Conservation (phyloP, 2,113 vertebrate genomes). For the Lophius piscatorius region DNA sequence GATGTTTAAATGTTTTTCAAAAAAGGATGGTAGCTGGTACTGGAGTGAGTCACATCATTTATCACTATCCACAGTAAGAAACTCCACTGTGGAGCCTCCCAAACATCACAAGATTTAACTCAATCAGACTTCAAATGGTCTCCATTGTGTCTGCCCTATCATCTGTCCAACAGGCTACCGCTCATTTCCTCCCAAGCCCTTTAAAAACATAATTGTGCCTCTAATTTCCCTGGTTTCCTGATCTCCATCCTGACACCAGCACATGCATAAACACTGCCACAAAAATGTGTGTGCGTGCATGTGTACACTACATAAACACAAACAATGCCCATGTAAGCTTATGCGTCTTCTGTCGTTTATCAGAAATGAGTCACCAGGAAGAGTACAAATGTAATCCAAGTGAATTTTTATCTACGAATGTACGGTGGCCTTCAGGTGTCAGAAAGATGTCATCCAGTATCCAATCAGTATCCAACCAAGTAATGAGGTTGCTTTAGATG, state of each 20-base stretch:
- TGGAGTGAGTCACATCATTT: conserved; percentile 5
- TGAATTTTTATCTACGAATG: not conserved
- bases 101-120: conserved; percentile 55
- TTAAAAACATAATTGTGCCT: conserved; percentile 69
- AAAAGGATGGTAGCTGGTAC: not conserved
- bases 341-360: conserved; percentile 35
- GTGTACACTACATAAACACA: not conserved
- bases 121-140: conserved; percentile 54
- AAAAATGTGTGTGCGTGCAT: not conserved
- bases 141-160: conserved; percentile 46
- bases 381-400: conserved; percentile 15
- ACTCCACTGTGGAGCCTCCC: conserved; percentile 20
- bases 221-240: conserved; percentile 65
- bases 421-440: too few species aligned
- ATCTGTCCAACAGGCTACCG: conserved; percentile 46
- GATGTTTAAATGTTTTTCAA: not conserved
- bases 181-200: conserved; percentile 76
- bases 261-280: conserved; percentile 4
- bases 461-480: too few species aligned
- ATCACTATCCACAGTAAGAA: not conserved
- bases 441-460: too few species aligned
- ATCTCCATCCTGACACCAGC: conserved; percentile 46
- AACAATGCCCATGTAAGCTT: conserved; percentile 36
- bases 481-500: too few species aligned
- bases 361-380: conserved; percentile 31